A percentile compares a stretch with the other conserved stretches of the same genome.
These are phyloP conservation scores for Spheniscus mendiculus DNA, from an alignment of 2,113 vertebrate species.

Conservation along the genomic window DNA sequence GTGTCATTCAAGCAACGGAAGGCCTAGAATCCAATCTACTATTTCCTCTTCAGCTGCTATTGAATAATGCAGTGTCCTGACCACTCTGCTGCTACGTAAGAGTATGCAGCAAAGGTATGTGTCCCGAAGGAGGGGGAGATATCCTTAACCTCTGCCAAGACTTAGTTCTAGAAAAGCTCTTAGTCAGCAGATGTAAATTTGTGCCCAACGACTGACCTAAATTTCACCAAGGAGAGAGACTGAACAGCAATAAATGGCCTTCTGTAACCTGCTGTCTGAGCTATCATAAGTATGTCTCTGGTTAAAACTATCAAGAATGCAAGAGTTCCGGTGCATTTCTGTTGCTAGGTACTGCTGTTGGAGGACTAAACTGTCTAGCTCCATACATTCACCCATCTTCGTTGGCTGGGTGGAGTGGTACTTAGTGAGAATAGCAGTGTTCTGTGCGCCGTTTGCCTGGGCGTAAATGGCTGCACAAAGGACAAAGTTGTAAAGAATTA, in stretches of 20 bases:
- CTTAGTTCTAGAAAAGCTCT: not conserved
- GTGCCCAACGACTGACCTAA: not conserved
- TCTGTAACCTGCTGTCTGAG: not conserved
- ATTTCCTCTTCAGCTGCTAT: not conserved
- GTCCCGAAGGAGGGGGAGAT: not conserved
- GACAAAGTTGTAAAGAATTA: not conserved
- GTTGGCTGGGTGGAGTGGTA: rapidly evolving
- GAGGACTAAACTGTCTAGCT: not conserved
- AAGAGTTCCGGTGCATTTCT: not conserved
- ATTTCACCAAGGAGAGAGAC: not conserved
- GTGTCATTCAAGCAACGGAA: not conserved
- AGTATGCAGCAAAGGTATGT: not conserved
- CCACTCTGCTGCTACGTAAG: not conserved
- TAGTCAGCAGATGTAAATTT: not conserved
- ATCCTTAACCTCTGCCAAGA: not conserved
- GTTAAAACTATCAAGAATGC: not conserved
- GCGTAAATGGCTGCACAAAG: not conserved
- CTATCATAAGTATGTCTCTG: rapidly evolving
- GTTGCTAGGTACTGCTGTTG: not conserved
- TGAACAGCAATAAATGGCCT: not conserved
- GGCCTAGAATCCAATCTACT: not conserved
- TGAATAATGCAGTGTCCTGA: not conserved
- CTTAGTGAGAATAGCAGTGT: not conserved
- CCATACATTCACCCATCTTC: not conserved
- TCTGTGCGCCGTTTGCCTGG: rapidly evolving